These are phyloP conservation scores for Volucella bombylans DNA, from an alignment of 2,888 invertebrate species.

Conservation along the genomic window DNA sequence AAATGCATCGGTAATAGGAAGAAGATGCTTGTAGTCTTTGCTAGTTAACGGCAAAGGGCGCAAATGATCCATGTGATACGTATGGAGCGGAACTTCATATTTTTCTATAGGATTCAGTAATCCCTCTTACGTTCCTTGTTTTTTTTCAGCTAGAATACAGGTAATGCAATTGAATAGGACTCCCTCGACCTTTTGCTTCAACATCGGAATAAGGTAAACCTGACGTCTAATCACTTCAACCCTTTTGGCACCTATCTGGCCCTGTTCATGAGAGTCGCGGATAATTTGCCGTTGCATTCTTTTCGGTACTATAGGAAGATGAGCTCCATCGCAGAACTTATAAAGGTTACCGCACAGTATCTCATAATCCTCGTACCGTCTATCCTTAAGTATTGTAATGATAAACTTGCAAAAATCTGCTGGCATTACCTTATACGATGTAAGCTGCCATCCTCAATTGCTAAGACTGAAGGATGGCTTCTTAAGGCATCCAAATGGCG, in stretches of 20 bases:
- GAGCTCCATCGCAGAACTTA: not conserved
- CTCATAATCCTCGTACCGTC: no score
- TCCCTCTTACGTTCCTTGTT: not conserved
- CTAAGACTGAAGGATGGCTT: no score
- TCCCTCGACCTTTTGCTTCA: not conserved
- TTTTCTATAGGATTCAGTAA: not conserved
- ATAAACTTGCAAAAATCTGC: no score
- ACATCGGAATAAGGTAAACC: not conserved
- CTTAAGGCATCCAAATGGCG: no score
- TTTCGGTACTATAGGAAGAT: not conserved
- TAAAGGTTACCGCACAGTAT: no score
- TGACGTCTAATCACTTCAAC: not conserved
- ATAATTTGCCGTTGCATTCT: not conserved
- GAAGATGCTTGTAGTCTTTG: constrained; percentile 11
- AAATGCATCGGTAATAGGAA: not conserved
- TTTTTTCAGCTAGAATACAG: constrained; percentile 15
- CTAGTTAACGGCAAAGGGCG: not conserved
- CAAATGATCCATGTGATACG: not conserved
- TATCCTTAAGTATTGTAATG: no score
- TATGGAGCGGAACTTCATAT: not conserved
- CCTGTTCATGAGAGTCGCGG: not conserved
- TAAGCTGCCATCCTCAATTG: no score
- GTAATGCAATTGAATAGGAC: constrained; percentile 4
- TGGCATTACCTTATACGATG: no score
- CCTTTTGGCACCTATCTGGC: not conserved